Conservation (phyloP, 2,888 invertebrate species). For the Cryptocephalus primarius region DNA sequence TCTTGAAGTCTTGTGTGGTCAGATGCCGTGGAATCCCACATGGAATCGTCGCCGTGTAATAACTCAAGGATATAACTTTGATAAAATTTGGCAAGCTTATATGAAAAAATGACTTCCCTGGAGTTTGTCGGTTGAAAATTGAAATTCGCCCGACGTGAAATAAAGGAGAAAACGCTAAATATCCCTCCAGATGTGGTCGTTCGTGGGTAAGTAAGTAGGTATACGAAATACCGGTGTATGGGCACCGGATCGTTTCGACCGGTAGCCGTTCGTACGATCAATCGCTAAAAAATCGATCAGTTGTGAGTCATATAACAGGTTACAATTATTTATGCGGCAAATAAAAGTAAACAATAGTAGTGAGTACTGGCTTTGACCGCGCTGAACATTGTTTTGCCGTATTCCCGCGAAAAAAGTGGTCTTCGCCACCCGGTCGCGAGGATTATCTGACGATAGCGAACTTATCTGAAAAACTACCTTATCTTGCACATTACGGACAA, state of each 20-base stretch:
- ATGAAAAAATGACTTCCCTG: too few relatives aligned
- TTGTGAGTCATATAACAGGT: conserved; percentile 37
- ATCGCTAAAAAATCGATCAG: conserved; percentile 17
- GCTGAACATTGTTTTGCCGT: conserved; percentile 29
- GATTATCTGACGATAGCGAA: conserved; percentile 29
- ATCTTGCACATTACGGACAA: conserved; percentile 32
- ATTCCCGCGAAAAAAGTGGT: conserved; percentile 34
- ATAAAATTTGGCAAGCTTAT: too few relatives aligned
- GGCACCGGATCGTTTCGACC: too few relatives aligned
- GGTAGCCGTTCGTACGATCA: conserved; percentile 3
- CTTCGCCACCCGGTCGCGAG: conserved; percentile 28
- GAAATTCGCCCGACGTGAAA: too few relatives aligned
- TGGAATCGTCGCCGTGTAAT: too few relatives aligned
- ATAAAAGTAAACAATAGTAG: conserved; percentile 37
- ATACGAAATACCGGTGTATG: too few relatives aligned
- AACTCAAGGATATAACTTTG: too few relatives aligned
- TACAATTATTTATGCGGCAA: conserved; percentile 37
- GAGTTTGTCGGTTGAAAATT: too few relatives aligned
- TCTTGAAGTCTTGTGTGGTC: too few relatives aligned
- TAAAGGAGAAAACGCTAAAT: conserved; percentile 16
- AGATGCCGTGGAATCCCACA: too few relatives aligned
- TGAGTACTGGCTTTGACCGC: conserved; percentile 34
- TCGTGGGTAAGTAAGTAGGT: conserved; percentile 8
- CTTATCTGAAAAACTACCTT: conserved; percentile 28
- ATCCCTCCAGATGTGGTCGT: conserved; percentile 24